Percentiles rank a stretch among this genome's conserved stretches.
Conservation (phyloP, 2,888 invertebrate genomes). For the Pegoplata infirma region DNA sequence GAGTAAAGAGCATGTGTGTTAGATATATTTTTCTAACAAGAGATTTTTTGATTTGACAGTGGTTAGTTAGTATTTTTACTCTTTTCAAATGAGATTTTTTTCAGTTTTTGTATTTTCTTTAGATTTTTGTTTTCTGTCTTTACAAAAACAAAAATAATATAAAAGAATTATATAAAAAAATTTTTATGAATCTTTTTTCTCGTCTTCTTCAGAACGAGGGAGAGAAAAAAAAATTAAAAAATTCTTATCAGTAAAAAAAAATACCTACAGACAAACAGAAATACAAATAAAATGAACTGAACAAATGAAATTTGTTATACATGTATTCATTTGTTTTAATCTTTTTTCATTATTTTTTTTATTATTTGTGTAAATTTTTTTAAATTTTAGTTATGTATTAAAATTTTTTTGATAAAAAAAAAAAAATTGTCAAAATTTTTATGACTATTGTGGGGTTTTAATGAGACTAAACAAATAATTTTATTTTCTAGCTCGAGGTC, state of each 20-base stretch:
- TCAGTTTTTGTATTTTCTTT: conserved; percentile 1
- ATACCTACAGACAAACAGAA: conserved; percentile 8
- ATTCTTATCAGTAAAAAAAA: conserved; percentile 54
- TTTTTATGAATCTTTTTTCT: conserved; percentile 8
- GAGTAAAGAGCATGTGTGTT: conserved; percentile 8
- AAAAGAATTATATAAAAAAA: conserved; percentile 29
- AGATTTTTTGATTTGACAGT: too few species aligned
- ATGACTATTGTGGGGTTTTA: too few species aligned
- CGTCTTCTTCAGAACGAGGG: background rate
- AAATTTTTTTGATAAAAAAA: background rate
- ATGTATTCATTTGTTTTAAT: conserved; percentile 42
- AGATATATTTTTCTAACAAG: too few species aligned
- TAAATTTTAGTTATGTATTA: background rate
- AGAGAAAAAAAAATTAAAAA: conserved; percentile 14
- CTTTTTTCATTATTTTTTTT: conserved; percentile 9
- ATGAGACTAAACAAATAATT: too few species aligned
- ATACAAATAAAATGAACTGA: conserved; percentile 27
- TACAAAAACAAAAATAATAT: background rate
- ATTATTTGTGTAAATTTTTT: background rate
- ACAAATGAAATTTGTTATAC: conserved; percentile 31
- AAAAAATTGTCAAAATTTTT: background rate
- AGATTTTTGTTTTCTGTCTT: conserved; percentile 3
- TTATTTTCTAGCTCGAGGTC: too few species aligned
- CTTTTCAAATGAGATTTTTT: conserved; percentile 24
- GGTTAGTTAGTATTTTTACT: too few species aligned